Evolutionary conservation across 1,140 invertebrate species (phyloP).

Genomic region (Charaxes varanes): DNA sequence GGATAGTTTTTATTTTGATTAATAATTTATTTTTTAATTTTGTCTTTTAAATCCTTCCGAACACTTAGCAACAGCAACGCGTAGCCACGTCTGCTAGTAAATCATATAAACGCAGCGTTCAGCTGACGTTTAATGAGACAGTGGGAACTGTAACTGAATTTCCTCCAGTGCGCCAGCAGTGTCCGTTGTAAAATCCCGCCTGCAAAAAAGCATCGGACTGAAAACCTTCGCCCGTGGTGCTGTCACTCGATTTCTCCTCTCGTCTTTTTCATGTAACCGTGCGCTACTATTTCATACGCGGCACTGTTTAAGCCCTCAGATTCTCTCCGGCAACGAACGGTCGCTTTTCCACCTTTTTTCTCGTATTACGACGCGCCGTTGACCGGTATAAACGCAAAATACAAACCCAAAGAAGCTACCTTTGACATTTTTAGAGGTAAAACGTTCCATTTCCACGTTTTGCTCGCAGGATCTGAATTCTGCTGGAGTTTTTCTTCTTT

Average conservation of each 20-base stretch:
- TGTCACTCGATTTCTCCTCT: slow-evolving; percentile 70
- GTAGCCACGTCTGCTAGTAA: too few species aligned
- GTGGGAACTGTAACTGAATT: slow-evolving; percentile 1
- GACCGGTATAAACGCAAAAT: slow-evolving; percentile 72
- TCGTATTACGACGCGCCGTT: slow-evolving; percentile 55
- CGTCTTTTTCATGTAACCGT: slow-evolving; percentile 72
- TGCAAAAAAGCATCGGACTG: slow-evolving; percentile 61
- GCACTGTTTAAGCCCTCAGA: slow-evolving; percentile 71
- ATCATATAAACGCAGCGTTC: too few species aligned
- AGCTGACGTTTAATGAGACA: slow-evolving; percentile 1
- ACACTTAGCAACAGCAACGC: too few species aligned
- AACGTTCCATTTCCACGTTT: slow-evolving; percentile 63
- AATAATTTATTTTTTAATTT: too few species aligned
- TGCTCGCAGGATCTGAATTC: slow-evolving; percentile 24
- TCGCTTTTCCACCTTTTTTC: slow-evolving; percentile 56
- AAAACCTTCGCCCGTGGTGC: slow-evolving; percentile 62
- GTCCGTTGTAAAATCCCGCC: slow-evolving; percentile 52
- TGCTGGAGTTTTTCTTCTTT: slow-evolving; percentile 18
- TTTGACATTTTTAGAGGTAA: slow-evolving; percentile 70
- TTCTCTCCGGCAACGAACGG: slow-evolving; percentile 63
- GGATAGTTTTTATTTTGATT: too few species aligned
- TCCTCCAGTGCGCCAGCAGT: slow-evolving; percentile 34
- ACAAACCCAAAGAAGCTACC: slow-evolving; percentile 68
- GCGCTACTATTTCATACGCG: slow-evolving; percentile 68
- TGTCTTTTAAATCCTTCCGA: too few species aligned